Base-by-base conservation (phyloP, 2,113 vertebrate genomes). In the Campylorhamphus procurvoides region DNA sequence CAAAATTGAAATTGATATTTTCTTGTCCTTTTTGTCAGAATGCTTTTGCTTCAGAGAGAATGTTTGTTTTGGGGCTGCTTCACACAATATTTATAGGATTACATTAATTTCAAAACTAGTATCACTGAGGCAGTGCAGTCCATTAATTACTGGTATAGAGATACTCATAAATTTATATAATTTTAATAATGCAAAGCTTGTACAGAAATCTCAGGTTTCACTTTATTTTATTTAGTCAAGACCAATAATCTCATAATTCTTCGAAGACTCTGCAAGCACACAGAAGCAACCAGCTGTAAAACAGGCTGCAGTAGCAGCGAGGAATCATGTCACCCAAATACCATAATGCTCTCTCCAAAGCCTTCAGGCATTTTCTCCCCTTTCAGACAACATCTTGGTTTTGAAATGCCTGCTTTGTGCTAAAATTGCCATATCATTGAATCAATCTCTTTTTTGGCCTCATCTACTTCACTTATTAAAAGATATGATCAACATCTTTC, bases 371-470 rank as follows among this genome's bases (percentile, higher is more conserved):
- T 87, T 81, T 93, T 95, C 68, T 90, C 46, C n/a, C 15, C 27
- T 89, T 94, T 94, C 84, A 84, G 40, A 58, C 35, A 91, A 37
- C 50, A 64, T 76, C 89, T 84, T 75, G 78, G 39, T 35, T 85
- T 91, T 92, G 85, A 95, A 97, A 96, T 31, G 67, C 46, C n/a
- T 97, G 50, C 84, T 78, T 94, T 89, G 59, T 95, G 40, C 66
- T 96, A 80, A 92, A 68, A 59, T 33, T 81, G 12, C 50, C 74
- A 17, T 76, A 58, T 83, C 83, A 93, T 78, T 94, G 74, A 86
- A 91, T 89, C 56, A 72, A 71, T 85, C 72, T 89, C 46, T 40
- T 75, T 69, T 72, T 28, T 42, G 6, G 52, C 78, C 58, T 92
- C 33, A 8, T 56, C 58, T 87, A 49, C 62, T 95, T 11, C 81